Percentiles rank a stretch among this genome's conserved stretches.
These are phyloP conservation scores for Anser cygnoides DNA, from an alignment of 2,113 vertebrate species.

Conservation along the genomic window DNA sequence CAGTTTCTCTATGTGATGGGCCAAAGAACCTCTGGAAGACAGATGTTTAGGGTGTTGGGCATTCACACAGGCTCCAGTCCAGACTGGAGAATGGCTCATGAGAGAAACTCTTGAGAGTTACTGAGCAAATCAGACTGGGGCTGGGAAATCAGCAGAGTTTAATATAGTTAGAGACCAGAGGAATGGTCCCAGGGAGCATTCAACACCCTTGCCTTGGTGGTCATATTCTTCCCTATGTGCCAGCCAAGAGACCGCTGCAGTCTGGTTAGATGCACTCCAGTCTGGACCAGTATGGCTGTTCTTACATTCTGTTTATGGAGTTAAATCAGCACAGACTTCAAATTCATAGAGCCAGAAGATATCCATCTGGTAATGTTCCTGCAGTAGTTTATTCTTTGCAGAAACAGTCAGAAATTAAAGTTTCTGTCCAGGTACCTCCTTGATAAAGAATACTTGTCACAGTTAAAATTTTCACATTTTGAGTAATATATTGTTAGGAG, in stretches of 20 bases:
- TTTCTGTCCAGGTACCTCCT: slow-evolving; percentile 62
- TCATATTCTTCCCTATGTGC: neutral
- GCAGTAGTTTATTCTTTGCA: slow-evolving; percentile 62
- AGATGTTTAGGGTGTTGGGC: neutral
- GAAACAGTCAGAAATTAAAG: slow-evolving; percentile 45
- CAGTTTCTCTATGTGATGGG: neutral
- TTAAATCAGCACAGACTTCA: slow-evolving; percentile 18
- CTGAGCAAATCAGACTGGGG: neutral
- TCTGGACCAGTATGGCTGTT: neutral
- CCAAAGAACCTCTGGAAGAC: neutral
- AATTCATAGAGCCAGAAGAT: neutral
- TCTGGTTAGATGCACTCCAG: neutral
- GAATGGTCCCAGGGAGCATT: neutral
- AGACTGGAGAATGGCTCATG: neutral
- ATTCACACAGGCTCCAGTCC: neutral
- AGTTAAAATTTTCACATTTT: slow-evolving; percentile 52
- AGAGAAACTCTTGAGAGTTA: neutral
- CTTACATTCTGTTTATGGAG: neutral
- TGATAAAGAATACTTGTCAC: slow-evolving; percentile 75
- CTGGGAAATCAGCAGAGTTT: neutral
- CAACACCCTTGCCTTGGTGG: neutral
- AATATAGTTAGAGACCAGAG: neutral
- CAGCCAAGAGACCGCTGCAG: neutral
- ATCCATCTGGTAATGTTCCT: neutral
- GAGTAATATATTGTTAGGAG: slow-evolving; percentile 53